A percentile compares a stretch with the other conserved stretches of the same genome.
These are phyloP conservation scores for Gambusia yucatana DNA, from an alignment of 2,797 vertebrate species.

Conservation along the genomic window DNA sequence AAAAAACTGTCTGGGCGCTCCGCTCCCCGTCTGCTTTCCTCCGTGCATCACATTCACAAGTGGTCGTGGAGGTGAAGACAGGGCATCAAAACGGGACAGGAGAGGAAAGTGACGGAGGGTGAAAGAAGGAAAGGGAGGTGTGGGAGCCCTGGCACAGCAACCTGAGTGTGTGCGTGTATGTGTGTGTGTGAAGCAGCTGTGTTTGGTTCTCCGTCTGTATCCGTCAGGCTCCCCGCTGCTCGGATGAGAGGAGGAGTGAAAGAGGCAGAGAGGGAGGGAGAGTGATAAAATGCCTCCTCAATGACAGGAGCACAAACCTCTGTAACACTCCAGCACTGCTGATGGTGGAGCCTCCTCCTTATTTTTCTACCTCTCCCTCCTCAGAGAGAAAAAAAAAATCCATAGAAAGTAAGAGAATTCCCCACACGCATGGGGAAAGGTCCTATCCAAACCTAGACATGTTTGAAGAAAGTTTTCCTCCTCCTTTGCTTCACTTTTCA, in stretches of 20 bases:
- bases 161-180: slow-evolving; percentile 19
- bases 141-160: slow-evolving; percentile 41
- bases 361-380: slow-evolving; percentile 44
- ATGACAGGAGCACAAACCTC: slow-evolving; percentile 41
- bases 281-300: slow-evolving; percentile 54
- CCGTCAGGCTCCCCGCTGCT: slow-evolving; percentile 60
- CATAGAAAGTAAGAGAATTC: slow-evolving; percentile 58
- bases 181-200: slow-evolving; percentile 49
- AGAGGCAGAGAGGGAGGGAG: slow-evolving; percentile 9
- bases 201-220: slow-evolving; percentile 65
- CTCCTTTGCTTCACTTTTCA: slow-evolving; percentile 37
- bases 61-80: slow-evolving; percentile 59
- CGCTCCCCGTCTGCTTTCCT: slow-evolving; percentile 13
- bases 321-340: slow-evolving; percentile 57
- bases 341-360: slow-evolving; percentile 45
- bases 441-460: slow-evolving; percentile 39
- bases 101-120: slow-evolving; percentile 38
- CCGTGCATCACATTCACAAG: slow-evolving; percentile 49
- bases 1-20: slow-evolving; percentile 32
- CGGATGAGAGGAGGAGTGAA: slow-evolving; percentile 42
- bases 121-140: slow-evolving; percentile 50
- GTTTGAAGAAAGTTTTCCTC: slow-evolving; percentile 51
- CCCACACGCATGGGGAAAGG: slow-evolving; percentile 11
- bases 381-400: slow-evolving; percentile 51
- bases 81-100: slow-evolving; percentile 45